Evolutionary conservation across 2,888 invertebrate species (phyloP), one percentile per base, ranked within the genome.

Genomic region (Leptinotarsa peninsularis): DNA sequence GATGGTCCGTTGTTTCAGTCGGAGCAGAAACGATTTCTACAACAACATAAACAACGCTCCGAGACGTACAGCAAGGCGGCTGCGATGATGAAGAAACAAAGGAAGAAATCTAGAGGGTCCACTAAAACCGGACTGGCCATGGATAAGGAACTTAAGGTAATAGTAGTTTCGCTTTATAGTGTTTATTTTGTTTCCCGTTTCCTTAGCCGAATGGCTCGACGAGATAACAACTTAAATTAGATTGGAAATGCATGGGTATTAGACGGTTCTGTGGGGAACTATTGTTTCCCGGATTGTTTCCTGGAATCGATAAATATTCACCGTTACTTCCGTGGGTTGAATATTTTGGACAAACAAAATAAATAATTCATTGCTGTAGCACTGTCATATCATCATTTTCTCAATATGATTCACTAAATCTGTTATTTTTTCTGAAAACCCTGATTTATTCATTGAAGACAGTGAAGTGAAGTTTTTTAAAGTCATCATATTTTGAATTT

Each of bases 61-160:
- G 97, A 97, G 86, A 95, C 95, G 78, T 96, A 96, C 90, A 95
- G 95, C 88, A 96, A 96, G 89, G 96, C 96, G 2, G 95, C 95
- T 0, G 94, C 96, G 15, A 94, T 95, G 75, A 96, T 96, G 91
- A 96, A 96, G 89, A 97, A 96, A 87, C 96, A 96, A 86, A 91
- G 96, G 79, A 96, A 96, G 91, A 96, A 95, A 88, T 93, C 94
- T 68, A 93, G 94, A 81, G 93, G 93, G 70, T 93, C 94, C 73
- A 90, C 91, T 72, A 94, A 94, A 89, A 93, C 93, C 75, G 94
- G 94, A 71, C 90, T 94, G 70, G 95, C 95, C 27, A 94, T 96
- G 92, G 96, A 96, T 89, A 97, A 96, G 88, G 96, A 96, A 90
- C 92, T 96, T 85, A 95, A 96, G 91, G 95, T 95, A 89, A 75